Evolutionary conservation across 92 coral and sea anemone genomes (phyloP), one percentile per base, ranked within the genome.

Genomic region (Parazoanthus darwini): DNA sequence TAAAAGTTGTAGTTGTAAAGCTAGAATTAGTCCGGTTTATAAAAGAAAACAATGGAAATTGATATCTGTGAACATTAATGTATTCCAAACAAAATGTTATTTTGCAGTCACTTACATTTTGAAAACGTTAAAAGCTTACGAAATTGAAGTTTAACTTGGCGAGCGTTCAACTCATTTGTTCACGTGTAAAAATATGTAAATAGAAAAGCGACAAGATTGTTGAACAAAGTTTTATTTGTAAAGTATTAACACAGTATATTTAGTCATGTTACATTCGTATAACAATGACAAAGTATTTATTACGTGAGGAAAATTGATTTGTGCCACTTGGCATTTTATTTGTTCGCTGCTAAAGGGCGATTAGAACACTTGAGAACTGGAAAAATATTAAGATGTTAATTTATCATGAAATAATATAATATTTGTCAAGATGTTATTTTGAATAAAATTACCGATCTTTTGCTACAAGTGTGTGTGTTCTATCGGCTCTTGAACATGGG

Each of bases 391-490:
- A 58, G 71, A 80, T 33, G 85, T 54, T 56, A 73, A 73, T 56
- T 80, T 80, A 80, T 58, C 10, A 51, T 29, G 58, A 35, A 20
- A 80, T 37, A 67, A 42, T 25, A 25, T 44, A 70, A 84, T 26
- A 59, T 82, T 68, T 67, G 63, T 50, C 86, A 56, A 77, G 63
- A 78, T 15, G 56, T 88, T 80, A 79, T 88, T 82, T 80, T 68
- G 51, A 79, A 88, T 73, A 88, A 79, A 87, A 42, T 65, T 87
- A 18, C 56, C 48, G 46, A 77, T 79, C 29, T 51, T 81, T 88
- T 88, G 39, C 48, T 88, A 81, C 5, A 74, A 37, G 59, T 82
- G 26, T 33, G 83, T 43, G 16, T 48, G 23, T 48, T 79, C 46
- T 33, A 74, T 25, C 39, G 72, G 74, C 59, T 79, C 70, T 58